Percentiles rank a stretch among this genome's conserved stretches.
phyloP scores from a whole-genome alignment of 92 coral and sea anemone genomes.

The Nematostella vectensis region DNA sequence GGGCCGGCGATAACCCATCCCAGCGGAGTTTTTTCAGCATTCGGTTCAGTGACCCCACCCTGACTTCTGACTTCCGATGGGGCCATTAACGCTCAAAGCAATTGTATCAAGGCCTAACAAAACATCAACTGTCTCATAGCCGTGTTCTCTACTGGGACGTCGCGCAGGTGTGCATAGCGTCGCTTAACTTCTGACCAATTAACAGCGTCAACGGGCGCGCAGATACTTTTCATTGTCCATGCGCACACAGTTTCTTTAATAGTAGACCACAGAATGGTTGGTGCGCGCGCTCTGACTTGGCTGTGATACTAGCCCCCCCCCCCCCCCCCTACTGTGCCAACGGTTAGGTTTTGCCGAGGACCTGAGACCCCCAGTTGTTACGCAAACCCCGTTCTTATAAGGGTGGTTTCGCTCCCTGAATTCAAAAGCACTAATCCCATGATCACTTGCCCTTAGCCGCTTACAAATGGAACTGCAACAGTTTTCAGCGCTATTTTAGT shows the following conservation, averaged over 20 bases:
- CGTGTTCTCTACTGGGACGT: conserved; percentile 20
- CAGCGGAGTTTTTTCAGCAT: conserved; percentile 36
- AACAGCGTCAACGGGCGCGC: conserved; percentile 27
- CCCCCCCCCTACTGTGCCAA: too few species aligned
- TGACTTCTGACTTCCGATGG: conserved; percentile 23
- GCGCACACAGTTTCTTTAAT: conserved; percentile 5
- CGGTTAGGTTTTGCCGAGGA: too few species aligned
- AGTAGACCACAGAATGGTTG: conserved; percentile 21
- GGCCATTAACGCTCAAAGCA: too few species aligned
- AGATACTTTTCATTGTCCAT: conserved; percentile 39
- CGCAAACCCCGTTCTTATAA: too few species aligned
- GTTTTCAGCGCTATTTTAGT: too few species aligned
- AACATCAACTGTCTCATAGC: conserved; percentile 22
- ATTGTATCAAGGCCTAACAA: conserved; percentile 34
- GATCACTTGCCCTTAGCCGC: too few species aligned
- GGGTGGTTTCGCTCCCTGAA: too few species aligned
- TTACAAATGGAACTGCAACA: too few species aligned
- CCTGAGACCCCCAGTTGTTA: too few species aligned
- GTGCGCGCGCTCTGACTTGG: too few species aligned
- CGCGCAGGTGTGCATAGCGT: conserved; percentile 18
- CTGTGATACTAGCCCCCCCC: too few species aligned
- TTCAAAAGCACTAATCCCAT: too few species aligned
- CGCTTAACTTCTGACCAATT: conserved; percentile 31
- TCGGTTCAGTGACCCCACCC: conserved; percentile 16
- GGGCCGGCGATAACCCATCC: conserved; percentile 43